phyloP scores from a whole-genome alignment of 1,140 invertebrate genomes.

The Campoletis sonorensis region DNA sequence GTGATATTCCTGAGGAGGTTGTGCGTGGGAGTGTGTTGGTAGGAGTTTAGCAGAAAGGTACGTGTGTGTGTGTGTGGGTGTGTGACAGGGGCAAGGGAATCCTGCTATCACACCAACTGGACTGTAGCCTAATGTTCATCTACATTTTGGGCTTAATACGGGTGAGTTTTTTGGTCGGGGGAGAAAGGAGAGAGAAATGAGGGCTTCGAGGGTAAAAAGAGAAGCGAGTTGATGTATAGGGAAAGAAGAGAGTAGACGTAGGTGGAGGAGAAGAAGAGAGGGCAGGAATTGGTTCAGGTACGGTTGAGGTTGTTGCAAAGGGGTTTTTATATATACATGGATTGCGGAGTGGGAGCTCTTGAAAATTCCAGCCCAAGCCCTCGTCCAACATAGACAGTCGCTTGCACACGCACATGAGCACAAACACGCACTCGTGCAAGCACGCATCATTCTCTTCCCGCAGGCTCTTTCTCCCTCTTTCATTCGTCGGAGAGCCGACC shows the following conservation, averaged over 20 bases:
- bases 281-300: conserved; percentile 48
- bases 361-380: conserved; percentile 34
- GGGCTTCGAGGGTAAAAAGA: conserved; percentile 50
- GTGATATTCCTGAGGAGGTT: conserved; percentile 45
- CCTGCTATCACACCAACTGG: conserved; percentile 52
- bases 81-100: conserved; percentile 44
- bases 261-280: conserved; percentile 38
- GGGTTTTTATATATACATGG: conserved; percentile 18
- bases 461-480: conserved; percentile 35
- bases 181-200: conserved; percentile 57
- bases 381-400: conserved; percentile 2
- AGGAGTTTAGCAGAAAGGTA: background rate
- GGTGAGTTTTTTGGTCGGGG: conserved; percentile 46
- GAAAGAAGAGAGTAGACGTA: conserved; percentile 48
- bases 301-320: conserved; percentile 40
- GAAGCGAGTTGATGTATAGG: conserved; percentile 20
- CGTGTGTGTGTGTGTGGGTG: conserved; percentile 52
- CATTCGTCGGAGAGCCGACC: background rate
- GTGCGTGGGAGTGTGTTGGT: conserved; percentile 8
- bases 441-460: conserved; percentile 13
- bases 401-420: background rate
- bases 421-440: conserved; percentile 19
- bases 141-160: conserved; percentile 74
- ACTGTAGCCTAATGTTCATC: conserved; percentile 71
- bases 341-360: background rate